Evolutionary conservation across 2,888 invertebrate species (phyloP).

Genomic region (Autographa pulchrina): DNA sequence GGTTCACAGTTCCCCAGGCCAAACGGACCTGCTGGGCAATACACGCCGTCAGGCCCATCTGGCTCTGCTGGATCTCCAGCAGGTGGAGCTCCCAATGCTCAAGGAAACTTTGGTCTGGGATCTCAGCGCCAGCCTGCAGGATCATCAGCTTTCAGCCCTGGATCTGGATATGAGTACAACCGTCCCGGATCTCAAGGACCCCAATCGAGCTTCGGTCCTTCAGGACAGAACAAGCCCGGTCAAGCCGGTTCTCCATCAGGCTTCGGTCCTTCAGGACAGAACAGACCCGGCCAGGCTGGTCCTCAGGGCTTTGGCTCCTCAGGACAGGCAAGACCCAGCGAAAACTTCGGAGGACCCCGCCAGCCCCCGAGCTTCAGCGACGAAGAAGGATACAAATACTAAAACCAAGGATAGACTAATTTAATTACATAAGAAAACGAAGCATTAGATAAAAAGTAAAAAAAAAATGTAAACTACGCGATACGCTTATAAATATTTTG

Average conservation of each 20-base stretch:
- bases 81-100: constrained; percentile 9
- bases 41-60: constrained; percentile 27
- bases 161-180: constrained; percentile 68
- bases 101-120: constrained; percentile 31
- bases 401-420: constrained; percentile 64
- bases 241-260: constrained; percentile 26
- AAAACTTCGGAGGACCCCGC: constrained; percentile 78
- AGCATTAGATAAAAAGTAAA: constrained; percentile 65
- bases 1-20: constrained; percentile 30
- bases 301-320: constrained; percentile 33
- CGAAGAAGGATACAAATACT: constrained; percentile 86
- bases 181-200: constrained; percentile 50
- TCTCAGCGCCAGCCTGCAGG: constrained; percentile 35
- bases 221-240: constrained; percentile 19
- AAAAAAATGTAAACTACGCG: constrained; percentile 57
- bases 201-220: constrained; percentile 19
- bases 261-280: constrained; percentile 12
- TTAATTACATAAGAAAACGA: constrained; percentile 55
- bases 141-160: constrained; percentile 48
- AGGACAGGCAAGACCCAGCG: constrained; percentile 52
- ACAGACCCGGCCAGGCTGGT: constrained; percentile 25
- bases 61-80: constrained; percentile 8
- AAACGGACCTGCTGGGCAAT: constrained; percentile 36
- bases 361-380: constrained; percentile 84
- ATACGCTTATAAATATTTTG: constrained; percentile 62